These are phyloP conservation scores for Paraescarpia echinospica DNA, from an alignment of 1,140 invertebrate genomes.

Conservation along the genomic window DNA sequence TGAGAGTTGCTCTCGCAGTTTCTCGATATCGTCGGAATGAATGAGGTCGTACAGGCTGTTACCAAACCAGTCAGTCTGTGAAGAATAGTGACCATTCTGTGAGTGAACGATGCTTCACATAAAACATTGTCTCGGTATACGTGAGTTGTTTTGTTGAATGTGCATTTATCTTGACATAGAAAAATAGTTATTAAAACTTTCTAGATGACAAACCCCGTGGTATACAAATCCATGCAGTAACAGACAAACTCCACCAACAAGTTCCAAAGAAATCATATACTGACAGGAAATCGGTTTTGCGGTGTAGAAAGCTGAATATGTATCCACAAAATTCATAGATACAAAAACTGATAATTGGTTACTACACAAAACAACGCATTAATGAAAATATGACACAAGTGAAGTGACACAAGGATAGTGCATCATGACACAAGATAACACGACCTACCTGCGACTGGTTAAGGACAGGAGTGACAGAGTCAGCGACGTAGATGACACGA, in stretches of 20 bases:
- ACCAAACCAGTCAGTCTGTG: slow-evolving; percentile 93
- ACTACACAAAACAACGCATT: no score
- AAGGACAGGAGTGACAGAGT: slow-evolving; percentile 96
- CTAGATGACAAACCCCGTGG: not conserved
- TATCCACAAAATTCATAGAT: no score
- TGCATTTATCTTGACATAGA: not conserved
- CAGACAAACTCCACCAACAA: no score
- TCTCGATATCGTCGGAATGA: slow-evolving; percentile 97
- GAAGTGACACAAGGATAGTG: not conserved
- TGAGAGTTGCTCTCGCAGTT: slow-evolving; percentile 93
- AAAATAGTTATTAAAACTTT: not conserved
- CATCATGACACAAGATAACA: not conserved
- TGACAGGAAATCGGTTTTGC: no score
- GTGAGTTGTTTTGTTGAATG: not conserved
- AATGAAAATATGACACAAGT: no score
- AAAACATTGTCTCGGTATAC: not conserved
- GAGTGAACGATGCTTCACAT: not conserved
- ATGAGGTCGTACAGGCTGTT: slow-evolving; percentile 93
- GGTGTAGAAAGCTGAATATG: no score
- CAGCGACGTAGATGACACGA: slow-evolving; percentile 95
- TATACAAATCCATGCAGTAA: no score
- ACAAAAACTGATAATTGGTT: no score
- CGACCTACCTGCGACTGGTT: slow-evolving; percentile 81
- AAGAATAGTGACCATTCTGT: slow-evolving; percentile 28
- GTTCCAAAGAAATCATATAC: no score